phyloP scores from a whole-genome alignment of 2,113 vertebrate genomes.

The Chionodraco myersi region DNA sequence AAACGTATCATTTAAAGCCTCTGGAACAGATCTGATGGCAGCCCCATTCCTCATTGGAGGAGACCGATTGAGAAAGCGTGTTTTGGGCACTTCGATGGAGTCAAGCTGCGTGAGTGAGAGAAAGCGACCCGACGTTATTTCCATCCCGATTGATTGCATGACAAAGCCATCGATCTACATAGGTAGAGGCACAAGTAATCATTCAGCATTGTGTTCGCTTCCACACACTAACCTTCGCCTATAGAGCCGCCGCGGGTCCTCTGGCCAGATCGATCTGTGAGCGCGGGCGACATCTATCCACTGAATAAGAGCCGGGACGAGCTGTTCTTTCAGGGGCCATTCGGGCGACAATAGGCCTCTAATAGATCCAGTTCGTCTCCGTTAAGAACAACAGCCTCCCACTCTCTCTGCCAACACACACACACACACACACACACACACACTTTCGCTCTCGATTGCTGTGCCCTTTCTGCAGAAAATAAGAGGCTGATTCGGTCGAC shows the following conservation, averaged over 20 bases:
- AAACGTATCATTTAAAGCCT: background rate
- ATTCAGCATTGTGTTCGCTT: background rate
- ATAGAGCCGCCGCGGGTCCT: conserved; percentile 25
- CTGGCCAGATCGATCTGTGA: conserved; percentile 75
- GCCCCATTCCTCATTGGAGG: background rate
- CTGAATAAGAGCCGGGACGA: conserved; percentile 79
- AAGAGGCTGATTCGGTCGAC: too few species aligned
- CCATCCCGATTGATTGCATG: background rate
- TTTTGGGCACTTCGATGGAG: background rate
- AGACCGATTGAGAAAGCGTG: background rate
- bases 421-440: background rate
- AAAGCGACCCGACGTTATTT: background rate
- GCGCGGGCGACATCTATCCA: conserved; percentile 71
- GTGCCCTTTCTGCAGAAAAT: too few species aligned
- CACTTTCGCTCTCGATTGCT: background rate
- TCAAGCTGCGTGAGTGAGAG: background rate
- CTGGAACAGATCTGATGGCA: background rate
- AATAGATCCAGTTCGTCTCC: conserved; percentile 81
- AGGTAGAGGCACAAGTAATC: background rate
- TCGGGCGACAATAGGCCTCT: conserved; percentile 75
- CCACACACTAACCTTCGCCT: conserved; percentile 7
- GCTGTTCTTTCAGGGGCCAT: conserved; percentile 76
- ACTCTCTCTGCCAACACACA: background rate
- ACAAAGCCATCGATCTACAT: background rate
- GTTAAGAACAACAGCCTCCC: conserved; percentile 71